Evolutionary conservation across 2,797 vertebrate species (phyloP), one percentile per base, ranked within the genome.

Genomic region (Hydrocynus forskahlii): DNA sequence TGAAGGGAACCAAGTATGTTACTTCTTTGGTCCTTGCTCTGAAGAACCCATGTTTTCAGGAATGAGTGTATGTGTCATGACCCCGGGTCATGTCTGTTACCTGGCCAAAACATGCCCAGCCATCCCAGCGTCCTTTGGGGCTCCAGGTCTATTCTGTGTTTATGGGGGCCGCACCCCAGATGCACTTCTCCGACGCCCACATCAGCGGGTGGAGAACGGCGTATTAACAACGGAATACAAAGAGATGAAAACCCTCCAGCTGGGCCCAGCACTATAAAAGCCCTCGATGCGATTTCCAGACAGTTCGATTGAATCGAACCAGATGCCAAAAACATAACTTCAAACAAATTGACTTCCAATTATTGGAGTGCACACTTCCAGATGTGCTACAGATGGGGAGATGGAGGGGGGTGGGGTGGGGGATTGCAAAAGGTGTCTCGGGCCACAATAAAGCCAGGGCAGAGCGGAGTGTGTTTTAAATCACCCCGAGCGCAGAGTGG

Each of bases 291-390:
- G 91, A 93, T 95, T 94, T 94, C 94, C 94, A 95, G 94, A 92
- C 81, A 75, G 91, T 87, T 91, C 93, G 90, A 93, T 92, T 93
- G 93, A 94, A 95, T 92, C 86, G 73, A 89, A 90, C 92, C 94
- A 94, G 92, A 94, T 94, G 94, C 94, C 93, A 93, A 67, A 94
- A 94, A 93, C 93, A 94, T 94, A 94, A 94, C 95, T 94, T 95
- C 94, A 95, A 95, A 95, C 94, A 95, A 95, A 95, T 94, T 95
- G 94, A 94, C 93, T 94, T 92, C 92, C 94, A 95, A 95, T 94
- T 94, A 95, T 93, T 93, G 90, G 90, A 84, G 91, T 88, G 84
- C 91, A 91, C 91, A 92, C 93, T 93, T 94, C 94, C 94, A 95
- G 94, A 95, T 94, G 94, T 95, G 91, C 90, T 92, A 90, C 95